Conservation (phyloP, 2,113 vertebrate genomes). For the Platichthys flesus region DNA sequence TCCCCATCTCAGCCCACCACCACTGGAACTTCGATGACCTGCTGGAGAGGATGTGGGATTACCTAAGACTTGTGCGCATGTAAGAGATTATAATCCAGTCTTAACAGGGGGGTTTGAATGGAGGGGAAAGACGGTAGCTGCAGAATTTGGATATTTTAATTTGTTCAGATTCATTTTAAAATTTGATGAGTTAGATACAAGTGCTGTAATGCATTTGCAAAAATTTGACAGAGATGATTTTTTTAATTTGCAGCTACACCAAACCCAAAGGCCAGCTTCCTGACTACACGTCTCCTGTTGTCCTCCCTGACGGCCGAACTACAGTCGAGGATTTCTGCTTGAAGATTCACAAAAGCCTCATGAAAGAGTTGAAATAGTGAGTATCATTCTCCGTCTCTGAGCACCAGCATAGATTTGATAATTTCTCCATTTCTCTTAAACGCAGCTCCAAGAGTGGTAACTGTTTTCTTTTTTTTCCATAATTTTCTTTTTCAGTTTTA, state of each 20-base stretch:
- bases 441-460: no score
- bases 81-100: constrained; percentile 75
- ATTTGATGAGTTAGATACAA: background rate
- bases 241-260: constrained; percentile 88
- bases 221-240: constrained; percentile 7
- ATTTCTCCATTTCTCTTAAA: no score
- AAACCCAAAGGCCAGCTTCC: constrained; percentile 99
- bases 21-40: constrained; percentile 99
- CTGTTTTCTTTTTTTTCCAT: no score
- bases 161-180: no score
- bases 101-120: background rate
- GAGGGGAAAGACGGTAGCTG: background rate
- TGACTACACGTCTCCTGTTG: constrained; percentile 95
- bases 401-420: no score
- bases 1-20: constrained; percentile 98
- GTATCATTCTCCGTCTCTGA: constrained; percentile 62
- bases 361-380: constrained; percentile 99
- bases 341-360: constrained; percentile 99
- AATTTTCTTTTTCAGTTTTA: no score
- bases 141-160: background rate
- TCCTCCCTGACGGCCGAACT: constrained; percentile 89
- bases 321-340: constrained; percentile 97
- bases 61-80: constrained; percentile 95
- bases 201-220: background rate
- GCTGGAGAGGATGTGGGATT: constrained; percentile 97